Conservation (phyloP, 2,797 vertebrate species). For the Vespertilio murinus region DNA sequence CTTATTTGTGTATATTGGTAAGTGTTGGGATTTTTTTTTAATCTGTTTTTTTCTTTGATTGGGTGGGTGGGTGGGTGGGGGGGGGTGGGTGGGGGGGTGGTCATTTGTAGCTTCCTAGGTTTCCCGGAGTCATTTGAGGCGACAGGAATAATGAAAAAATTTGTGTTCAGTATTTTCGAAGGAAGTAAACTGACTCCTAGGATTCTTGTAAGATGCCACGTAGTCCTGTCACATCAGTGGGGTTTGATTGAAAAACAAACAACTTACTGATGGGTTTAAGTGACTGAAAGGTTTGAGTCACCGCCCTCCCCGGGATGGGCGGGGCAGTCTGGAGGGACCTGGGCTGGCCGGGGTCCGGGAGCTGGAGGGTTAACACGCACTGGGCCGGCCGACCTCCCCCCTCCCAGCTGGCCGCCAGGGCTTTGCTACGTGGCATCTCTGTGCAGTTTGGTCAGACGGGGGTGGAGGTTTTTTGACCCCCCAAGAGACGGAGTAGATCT, state of each 20-base stretch:
- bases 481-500: neutral
- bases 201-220: neutral
- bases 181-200: constrained; percentile 32
- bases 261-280: constrained; percentile 6
- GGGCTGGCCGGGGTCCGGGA: neutral
- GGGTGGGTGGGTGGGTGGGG: too few species aligned
- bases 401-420: neutral
- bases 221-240: neutral
- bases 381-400: neutral
- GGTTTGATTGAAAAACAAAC: neutral
- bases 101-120: neutral
- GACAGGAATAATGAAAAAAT: neutral
- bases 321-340: neutral
- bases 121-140: neutral
- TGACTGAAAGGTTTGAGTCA: neutral
- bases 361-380: neutral
- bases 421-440: neutral
- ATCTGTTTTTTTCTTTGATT: neutral
- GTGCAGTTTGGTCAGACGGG: neutral
- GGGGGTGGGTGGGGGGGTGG: neutral
- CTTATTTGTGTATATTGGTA: neutral
- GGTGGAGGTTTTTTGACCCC: neutral
- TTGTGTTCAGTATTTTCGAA: neutral
- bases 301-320: neutral
- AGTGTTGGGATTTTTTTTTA: neutral